A percentile compares a stretch with the other conserved stretches of the same genome.
phyloP scores from a whole-genome alignment of 2,797 vertebrate species.

The Cynodonichthys magdalenae region DNA sequence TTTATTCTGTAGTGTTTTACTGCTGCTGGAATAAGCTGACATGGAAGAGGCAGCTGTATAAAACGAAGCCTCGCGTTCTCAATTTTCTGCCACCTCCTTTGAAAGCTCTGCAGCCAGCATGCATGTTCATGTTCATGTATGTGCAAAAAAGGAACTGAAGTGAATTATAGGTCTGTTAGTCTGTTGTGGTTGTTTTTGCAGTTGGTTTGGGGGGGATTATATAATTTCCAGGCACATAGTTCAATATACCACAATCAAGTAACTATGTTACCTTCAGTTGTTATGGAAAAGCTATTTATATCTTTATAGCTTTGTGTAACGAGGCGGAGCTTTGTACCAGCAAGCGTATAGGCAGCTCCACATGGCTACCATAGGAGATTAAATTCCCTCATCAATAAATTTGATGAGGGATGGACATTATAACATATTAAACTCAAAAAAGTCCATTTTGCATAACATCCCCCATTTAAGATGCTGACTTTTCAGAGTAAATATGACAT shows the following conservation, averaged over 20 bases:
- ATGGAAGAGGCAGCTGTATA: conserved; percentile 79
- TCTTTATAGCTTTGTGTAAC: no score
- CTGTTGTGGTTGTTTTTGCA: conserved; percentile 18
- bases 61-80: conserved; percentile 77
- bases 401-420: no score
- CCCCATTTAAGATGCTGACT: conserved; percentile 33
- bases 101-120: conserved; percentile 61
- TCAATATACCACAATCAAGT: no score
- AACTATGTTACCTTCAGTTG: no score
- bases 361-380: no score
- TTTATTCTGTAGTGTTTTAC: conserved; percentile 86
- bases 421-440: no score
- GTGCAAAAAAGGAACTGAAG: conserved; percentile 40
- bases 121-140: conserved; percentile 41
- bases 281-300: no score
- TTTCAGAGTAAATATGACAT: conserved; percentile 57
- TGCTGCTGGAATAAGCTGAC: conserved; percentile 80
- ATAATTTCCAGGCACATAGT: no score
- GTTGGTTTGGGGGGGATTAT: conserved; percentile 10
- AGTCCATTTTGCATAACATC: no score
- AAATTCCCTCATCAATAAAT: no score
- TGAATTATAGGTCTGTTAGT: conserved; percentile 54
- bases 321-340: no score
- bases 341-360: no score
- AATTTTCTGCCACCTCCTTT: conserved; percentile 71